Conservation (phyloP, 2,797 vertebrate species). For the Epinephelus malabaricus region DNA sequence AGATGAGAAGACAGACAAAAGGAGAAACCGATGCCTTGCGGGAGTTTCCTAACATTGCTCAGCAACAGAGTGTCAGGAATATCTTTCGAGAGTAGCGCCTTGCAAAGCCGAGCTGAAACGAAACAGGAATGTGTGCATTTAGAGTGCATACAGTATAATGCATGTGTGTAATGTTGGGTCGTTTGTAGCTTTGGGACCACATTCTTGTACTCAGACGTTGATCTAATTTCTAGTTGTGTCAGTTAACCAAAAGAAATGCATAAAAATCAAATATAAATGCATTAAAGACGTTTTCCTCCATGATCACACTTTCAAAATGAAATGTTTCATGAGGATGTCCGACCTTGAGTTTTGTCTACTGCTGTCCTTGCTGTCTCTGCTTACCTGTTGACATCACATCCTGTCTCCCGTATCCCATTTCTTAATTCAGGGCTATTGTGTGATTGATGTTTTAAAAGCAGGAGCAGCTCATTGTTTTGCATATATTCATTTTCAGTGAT, state of each 20-base stretch:
- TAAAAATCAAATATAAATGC: background rate
- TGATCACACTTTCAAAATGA: slow-evolving; percentile 15
- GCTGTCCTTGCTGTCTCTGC: slow-evolving; percentile 26
- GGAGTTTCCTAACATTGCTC: slow-evolving; percentile 59
- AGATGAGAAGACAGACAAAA: slow-evolving; percentile 66
- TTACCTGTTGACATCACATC: slow-evolving; percentile 62
- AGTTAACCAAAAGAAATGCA: background rate
- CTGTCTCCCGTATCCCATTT: slow-evolving; percentile 52
- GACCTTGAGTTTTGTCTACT: slow-evolving; percentile 47
- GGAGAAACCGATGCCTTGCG: slow-evolving; percentile 55
- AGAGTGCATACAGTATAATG: background rate
- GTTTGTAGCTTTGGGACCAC: background rate
- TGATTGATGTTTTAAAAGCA: slow-evolving; percentile 82
- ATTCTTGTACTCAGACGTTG: background rate
- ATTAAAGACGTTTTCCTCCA: background rate
- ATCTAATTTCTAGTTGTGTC: background rate
- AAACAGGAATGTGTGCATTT: slow-evolving; percentile 19
- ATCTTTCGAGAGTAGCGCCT: slow-evolving; percentile 37
- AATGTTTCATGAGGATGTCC: background rate
- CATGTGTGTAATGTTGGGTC: background rate
- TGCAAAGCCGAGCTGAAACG: slow-evolving; percentile 29
- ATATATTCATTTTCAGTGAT: slow-evolving; percentile 82
- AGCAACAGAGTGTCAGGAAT: slow-evolving; percentile 43
- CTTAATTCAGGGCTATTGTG: slow-evolving; percentile 47
- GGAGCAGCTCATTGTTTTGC: slow-evolving; percentile 75